Base-by-base conservation (phyloP, 2,888 invertebrate species). In the Hypomecis atomaria region DNA sequence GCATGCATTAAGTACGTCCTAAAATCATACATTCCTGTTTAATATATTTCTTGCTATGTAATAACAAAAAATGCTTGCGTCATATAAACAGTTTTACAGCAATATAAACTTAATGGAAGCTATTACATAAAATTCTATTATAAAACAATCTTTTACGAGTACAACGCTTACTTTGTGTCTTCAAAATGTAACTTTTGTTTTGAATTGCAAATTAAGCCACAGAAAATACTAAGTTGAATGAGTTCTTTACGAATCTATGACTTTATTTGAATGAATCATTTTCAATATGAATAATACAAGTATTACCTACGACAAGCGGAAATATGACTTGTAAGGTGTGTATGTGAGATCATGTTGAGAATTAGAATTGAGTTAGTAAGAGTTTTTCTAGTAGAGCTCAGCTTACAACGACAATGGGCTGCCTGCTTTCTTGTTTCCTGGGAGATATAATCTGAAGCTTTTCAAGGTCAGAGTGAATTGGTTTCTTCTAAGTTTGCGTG, bases 231-330 rank as follows among this genome's bases (percentile, higher is more conserved):
- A 9, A 40, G 8, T 40, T 8, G 40, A 40, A 6, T 8, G 10
- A 40, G 10, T 40, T 3, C 10, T n/a, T 11, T 43, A 43, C 10
- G 1, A n/a, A 37, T 37, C 1, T 38, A 50, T 50, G 50, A 40
- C 42, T 13, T 23, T 57, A 59, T 11, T 40, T 52, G 10, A 33
- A 52, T 59, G 59, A 53, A 40, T 59, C 59, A 59, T 40, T 9
- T 44, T 44, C n/a, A 38, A 10, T 11, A 42, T 42, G 34, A 57
- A 49, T 42, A 49, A 38, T 10, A 8, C 50, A 47, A 33, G 47
- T 40, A 13, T 13, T 13, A 38, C 13, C 13, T 38, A 44, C 36
- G 5, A 38, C 7, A 8, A 6, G 4, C 9, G 6, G 38, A 57
- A 57, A 56, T 11, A 40, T 56, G 48, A 38, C 52, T 40, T 42